Evolutionary conservation across 2,797 vertebrate species (phyloP), one percentile per base, ranked within the genome.

Genomic region (Chanos chanos): DNA sequence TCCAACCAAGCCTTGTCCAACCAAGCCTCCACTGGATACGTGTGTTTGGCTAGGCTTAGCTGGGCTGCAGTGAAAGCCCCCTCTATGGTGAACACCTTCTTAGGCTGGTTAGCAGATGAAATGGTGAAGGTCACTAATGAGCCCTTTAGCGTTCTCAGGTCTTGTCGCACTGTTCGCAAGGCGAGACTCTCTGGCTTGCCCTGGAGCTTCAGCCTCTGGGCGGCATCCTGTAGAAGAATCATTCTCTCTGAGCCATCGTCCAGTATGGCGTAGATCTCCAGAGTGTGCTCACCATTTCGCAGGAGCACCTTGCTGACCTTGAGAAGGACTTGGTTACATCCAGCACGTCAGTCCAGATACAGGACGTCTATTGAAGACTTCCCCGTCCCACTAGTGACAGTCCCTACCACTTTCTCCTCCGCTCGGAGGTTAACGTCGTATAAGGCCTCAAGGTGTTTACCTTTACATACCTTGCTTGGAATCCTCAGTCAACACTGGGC

Each of bases 401-500:
- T 5, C 7, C n/a, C n/a, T n/a, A n/a, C n/a, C n/a, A n/a, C n/a
- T n/a, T 22, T 43, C 5, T 22, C 19, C 5, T 6, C 19, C 43
- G 43, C 21, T 52, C 36, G 37, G 7, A 27, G 21, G 3, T 49
- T 61, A 7, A 61, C 24, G 5, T 64, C 64, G 33, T 56, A 59
- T 4, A 68, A 57, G n/a, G 55, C 22, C 0, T 61, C 30, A 8
- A 72, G 52, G 7, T 65, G 72, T 3, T 7, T n/a, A 1, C 52
- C 7, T 7, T 66, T 49, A 5, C 71, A 66, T 9, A 34, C 33
- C 9, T 47, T 56, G 24, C 54, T 71, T 13, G 24, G 31, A 0
- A 28, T 40, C 15, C 64, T 75, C 7, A 72, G 30, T 1, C n/a
- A 31, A 40, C 50, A 70, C 7, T 61, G 31, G 0, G 37, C 36